Conservation (phyloP, 2,797 vertebrate genomes). For the Potorous gilbertii region DNA sequence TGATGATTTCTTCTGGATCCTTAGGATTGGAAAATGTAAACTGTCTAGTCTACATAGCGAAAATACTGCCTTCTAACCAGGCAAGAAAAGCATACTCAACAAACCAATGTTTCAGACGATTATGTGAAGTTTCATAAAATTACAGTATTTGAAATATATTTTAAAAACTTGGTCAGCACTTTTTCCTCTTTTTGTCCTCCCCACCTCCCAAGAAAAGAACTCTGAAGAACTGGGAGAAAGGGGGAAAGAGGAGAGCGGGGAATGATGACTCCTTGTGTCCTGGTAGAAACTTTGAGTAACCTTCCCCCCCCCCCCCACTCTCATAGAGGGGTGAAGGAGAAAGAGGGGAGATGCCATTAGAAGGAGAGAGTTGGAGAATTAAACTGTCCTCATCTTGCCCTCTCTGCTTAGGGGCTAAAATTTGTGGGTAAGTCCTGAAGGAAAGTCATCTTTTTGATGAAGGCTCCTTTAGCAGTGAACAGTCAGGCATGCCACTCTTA, state of each 20-base stretch:
- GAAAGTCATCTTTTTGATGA: not conserved
- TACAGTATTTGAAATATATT: not conserved
- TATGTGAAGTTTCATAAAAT: too few species aligned
- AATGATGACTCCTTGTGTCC: not conserved
- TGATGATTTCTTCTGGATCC: not conserved
- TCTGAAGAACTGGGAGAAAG: not conserved
- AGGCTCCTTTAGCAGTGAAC: not conserved
- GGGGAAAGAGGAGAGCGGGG: too few species aligned
- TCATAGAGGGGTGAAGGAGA: too few species aligned
- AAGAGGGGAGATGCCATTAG: too few species aligned
- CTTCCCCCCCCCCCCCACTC: not conserved
- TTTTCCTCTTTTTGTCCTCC: rapidly evolving
- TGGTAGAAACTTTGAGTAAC: too few species aligned
- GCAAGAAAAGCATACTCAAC: not conserved
- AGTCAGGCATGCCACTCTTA: not conserved
- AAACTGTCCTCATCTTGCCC: too few species aligned
- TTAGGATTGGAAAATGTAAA: not conserved
- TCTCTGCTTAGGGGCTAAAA: too few species aligned
- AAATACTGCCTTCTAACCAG: not conserved
- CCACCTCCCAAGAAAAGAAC: not conserved
- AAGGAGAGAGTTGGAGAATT: too few species aligned
- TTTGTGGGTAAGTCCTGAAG: not conserved
- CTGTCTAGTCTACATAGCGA: not conserved
- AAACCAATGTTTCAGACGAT: too few species aligned
- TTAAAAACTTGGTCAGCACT: not conserved